Conservation (phyloP, 2,113 vertebrate species). For the Myotis yumanensis region DNA sequence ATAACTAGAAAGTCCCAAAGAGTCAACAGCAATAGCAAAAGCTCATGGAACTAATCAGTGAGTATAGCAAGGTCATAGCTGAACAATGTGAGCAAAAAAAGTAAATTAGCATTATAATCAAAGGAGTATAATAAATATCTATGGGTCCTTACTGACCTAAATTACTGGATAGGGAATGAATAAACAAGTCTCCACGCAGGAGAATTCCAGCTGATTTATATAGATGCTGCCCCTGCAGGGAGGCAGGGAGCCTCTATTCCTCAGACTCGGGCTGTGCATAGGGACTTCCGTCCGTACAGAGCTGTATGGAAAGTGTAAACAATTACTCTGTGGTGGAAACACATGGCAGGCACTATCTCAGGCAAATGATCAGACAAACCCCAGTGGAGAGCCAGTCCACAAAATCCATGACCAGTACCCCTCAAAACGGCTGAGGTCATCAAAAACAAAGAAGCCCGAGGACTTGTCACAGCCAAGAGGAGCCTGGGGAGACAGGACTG, state of each 20-base stretch:
- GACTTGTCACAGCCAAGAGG: neutral
- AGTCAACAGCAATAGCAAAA: slow-evolving; percentile 10
- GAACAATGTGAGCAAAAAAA: neutral
- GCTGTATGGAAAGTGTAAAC: neutral
- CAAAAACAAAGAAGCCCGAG: neutral
- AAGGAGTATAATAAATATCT: neutral
- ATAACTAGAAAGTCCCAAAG: neutral
- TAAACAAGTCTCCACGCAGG: neutral
- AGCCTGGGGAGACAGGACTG: neutral
- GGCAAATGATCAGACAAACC: neutral
- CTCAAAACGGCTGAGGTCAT: neutral
- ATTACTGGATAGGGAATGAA: neutral
- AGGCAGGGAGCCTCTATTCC: neutral
- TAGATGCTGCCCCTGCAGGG: neutral
- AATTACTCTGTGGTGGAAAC: neutral
- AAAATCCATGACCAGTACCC: neutral
- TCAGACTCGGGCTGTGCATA: neutral
- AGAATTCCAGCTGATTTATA: neutral
- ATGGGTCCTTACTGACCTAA: neutral
- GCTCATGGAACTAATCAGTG: neutral
- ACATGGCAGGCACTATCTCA: neutral
- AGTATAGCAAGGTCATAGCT: neutral
- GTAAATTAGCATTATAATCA: neutral
- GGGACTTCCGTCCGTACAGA: neutral
- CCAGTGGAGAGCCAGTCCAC: neutral